Conservation (phyloP, 35 echinoderm and acorn worm genomes). For the Ophioderma brevispina region DNA sequence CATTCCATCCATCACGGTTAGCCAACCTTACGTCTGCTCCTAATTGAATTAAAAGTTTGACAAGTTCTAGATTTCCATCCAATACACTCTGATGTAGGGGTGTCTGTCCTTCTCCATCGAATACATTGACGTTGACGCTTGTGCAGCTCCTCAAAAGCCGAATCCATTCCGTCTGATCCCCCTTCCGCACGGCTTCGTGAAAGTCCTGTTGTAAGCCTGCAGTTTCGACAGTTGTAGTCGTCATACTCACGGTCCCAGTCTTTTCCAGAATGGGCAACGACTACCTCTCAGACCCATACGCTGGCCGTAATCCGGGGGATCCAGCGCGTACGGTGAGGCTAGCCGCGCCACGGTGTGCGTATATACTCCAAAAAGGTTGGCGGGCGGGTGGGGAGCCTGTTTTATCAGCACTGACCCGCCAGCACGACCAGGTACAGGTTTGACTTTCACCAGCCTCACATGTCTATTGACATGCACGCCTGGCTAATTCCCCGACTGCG, state of each 20-base stretch:
- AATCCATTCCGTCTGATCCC: constrained; percentile 47
- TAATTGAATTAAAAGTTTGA: constrained; percentile 70
- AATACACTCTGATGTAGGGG: constrained; percentile 74
- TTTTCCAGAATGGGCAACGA: too few species aligned
- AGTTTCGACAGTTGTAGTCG: not conserved
- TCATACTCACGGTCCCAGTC: not conserved
- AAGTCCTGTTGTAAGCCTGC: constrained; percentile 41
- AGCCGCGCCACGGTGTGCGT: too few species aligned
- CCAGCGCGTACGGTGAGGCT: too few species aligned
- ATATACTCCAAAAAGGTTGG: too few species aligned
- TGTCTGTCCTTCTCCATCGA: constrained; percentile 81
- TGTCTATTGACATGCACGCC: too few species aligned
- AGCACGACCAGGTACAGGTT: too few species aligned
- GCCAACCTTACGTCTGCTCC: constrained; percentile 77
- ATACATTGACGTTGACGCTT: constrained; percentile 71
- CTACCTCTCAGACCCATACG: too few species aligned
- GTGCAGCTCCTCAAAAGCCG: constrained; percentile 42
- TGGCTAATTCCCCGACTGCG: too few species aligned
- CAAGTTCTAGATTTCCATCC: constrained; percentile 70
- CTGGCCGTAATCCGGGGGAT: too few species aligned
- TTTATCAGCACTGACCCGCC: too few species aligned
- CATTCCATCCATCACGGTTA: constrained; percentile 80
- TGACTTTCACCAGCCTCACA: too few species aligned
- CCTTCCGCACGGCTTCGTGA: constrained; percentile 70
- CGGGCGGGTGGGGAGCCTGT: too few species aligned